Percentiles rank a stretch among this genome's conserved stretches.
These are phyloP conservation scores for Thelaira solivaga DNA, from an alignment of 2,888 invertebrate species.

Conservation along the genomic window DNA sequence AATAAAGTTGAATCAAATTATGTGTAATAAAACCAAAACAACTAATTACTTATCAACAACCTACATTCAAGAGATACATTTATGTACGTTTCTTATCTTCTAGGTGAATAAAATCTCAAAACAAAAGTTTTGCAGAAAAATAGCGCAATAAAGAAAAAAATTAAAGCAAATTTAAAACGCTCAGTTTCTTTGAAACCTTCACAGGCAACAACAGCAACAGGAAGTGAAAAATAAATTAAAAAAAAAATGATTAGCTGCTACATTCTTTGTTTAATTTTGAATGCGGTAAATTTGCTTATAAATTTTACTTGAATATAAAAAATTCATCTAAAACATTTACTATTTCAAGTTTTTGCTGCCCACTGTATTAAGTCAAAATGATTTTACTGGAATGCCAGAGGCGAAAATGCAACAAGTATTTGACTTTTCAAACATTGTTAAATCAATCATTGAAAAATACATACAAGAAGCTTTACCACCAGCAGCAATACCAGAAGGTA, in stretches of 20 bases:
- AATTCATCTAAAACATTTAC: neutral
- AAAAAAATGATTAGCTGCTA: neutral
- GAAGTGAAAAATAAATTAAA: neutral
- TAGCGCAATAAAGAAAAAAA: neutral
- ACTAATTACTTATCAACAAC: neutral
- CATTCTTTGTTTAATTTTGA: neutral
- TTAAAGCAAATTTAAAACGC: neutral
- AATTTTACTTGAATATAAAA: neutral
- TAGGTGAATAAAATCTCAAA: constrained; percentile 3
- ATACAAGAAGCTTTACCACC: constrained; percentile 47
- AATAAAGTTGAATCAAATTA: too few species aligned
- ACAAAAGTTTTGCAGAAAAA: neutral
- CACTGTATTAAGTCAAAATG: neutral
- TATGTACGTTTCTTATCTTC: constrained; percentile 31
- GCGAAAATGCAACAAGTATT: constrained; percentile 46
- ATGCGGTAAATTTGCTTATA: neutral
- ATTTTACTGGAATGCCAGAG: neutral
- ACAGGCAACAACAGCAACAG: neutral
- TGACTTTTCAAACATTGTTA: constrained; percentile 38
- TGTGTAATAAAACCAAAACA: too few species aligned
- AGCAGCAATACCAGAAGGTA: constrained; percentile 41
- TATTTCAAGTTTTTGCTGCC: neutral
- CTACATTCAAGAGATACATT: neutral
- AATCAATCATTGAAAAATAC: constrained; percentile 32
- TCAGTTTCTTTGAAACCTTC: constrained; percentile 1